These are phyloP conservation scores for Kudoa iwatai DNA, from an alignment of 30 jellyfish, hydroid and myxozoan species.

Conservation along the genomic window DNA sequence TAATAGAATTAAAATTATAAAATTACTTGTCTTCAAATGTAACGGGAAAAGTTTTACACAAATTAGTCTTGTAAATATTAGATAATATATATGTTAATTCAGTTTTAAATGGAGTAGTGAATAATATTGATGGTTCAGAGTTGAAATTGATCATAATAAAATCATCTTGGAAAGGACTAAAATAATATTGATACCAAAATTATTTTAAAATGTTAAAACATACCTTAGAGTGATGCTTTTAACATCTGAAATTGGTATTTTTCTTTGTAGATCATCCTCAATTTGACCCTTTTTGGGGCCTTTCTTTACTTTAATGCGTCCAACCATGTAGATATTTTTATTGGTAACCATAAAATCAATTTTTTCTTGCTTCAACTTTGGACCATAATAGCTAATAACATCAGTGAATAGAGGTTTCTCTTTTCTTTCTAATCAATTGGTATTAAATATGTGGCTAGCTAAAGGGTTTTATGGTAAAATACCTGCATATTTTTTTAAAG, in stretches of 20 bases:
- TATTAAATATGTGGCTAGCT: too few species aligned
- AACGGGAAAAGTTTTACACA: background rate
- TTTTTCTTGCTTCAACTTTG: conserved; percentile 18
- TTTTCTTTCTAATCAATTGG: too few species aligned
- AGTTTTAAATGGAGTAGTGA: conserved; percentile 56
- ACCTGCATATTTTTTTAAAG: conserved; percentile 25
- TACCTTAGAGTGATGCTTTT: conserved; percentile 42
- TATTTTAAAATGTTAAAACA: background rate
- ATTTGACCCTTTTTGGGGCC: conserved; percentile 89
- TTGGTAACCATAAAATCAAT: conserved; percentile 49
- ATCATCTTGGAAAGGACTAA: conserved; percentile 70
- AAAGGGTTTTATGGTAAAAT: too few species aligned
- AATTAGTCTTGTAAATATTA: background rate
- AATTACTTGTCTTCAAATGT: background rate
- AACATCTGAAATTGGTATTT: conserved; percentile 24
- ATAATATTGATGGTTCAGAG: conserved; percentile 22
- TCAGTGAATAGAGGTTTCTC: too few species aligned
- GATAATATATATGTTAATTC: conserved; percentile 13
- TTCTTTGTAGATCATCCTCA: conserved; percentile 40
- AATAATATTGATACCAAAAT: background rate
- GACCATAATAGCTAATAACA: too few species aligned
- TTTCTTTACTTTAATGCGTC: conserved; percentile 55
- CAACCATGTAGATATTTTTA: conserved; percentile 45
- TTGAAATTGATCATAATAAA: conserved; percentile 33
- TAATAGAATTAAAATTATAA: too few species aligned